Conservation (phyloP, 1,140 invertebrate genomes). For the Pachypsylla venusta region DNA sequence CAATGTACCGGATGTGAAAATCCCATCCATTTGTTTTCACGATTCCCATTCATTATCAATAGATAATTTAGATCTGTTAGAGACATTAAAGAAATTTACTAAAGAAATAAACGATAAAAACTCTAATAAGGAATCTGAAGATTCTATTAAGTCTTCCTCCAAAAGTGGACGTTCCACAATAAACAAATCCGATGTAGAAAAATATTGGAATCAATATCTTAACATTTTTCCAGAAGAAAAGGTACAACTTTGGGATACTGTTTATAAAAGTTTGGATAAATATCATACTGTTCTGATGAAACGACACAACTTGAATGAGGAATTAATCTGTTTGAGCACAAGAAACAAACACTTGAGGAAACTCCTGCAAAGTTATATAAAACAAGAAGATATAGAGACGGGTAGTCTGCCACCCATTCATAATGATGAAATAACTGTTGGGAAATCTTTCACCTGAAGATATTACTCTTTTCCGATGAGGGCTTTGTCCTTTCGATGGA, state of each 20-base stretch:
- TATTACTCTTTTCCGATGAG: no score
- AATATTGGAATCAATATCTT: background rate
- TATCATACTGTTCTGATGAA: background rate
- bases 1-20: no score
- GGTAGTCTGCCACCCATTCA: background rate
- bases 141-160: background rate
- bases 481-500: no score
- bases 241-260: background rate
- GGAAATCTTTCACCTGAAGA: no score
- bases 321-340: background rate
- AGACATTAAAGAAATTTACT: background rate
- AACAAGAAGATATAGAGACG: background rate
- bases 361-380: background rate
- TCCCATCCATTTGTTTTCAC: background rate
- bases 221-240: slow-evolving; percentile 1
- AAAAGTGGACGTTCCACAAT: background rate
- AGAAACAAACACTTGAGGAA: slow-evolving; percentile 6
- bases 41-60: background rate
- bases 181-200: background rate
- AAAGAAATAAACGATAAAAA: background rate
- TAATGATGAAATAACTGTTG: no score
- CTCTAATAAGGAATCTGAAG: background rate
- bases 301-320: background rate
- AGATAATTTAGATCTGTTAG: background rate
- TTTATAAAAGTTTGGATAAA: background rate